Base-by-base conservation (phyloP, 1,140 invertebrate species). In the Bicyclus anynana region DNA sequence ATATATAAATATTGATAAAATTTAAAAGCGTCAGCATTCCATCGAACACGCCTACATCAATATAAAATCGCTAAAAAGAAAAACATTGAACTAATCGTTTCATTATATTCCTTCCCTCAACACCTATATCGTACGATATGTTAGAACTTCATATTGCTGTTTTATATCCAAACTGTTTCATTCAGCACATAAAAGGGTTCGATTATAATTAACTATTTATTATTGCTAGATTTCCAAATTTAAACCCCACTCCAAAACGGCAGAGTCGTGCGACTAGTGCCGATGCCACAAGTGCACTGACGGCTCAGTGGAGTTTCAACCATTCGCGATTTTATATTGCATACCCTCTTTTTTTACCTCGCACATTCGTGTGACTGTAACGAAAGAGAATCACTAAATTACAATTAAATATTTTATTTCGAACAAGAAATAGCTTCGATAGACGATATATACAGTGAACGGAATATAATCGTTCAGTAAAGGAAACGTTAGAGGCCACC, bases 21-120 rank as follows among this genome's bases (percentile, higher is more conserved):
- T 42, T 20, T 20, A 14, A 10, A 53, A 74, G 53, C 69, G 65
- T 65, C 59, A 77, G 79, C 77, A 85, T 85, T 85, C 65, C 79
- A 77, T 61, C 65, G 59, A 79, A 68, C 72, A 71, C 62, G 47
- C 47, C 66, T 77, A 75, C 68, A 80, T 72, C 62, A 81, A 77
- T 84, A 84, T 75, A 82, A 84, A 84, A 82, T 80, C 71, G 74
- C 77, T 84, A 85, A 66, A 85, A 83, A 77, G 72, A 81, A 80
- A n/a, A 83, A 83, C 67, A 78, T 79, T 81, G 54, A 86, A 87
- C 83, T 87, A 85, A 84, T 76, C 68, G 67, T 76, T 81, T 83
- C 68, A 58, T 67, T 75, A 73, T 59, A 69, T 64, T 58, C 66
- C 70, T 63, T 70, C 73, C 61, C 54, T 59, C 65, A 60, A 79